Evolutionary conservation across 2,113 vertebrate species (phyloP).

Genomic region (Ia io): DNA sequence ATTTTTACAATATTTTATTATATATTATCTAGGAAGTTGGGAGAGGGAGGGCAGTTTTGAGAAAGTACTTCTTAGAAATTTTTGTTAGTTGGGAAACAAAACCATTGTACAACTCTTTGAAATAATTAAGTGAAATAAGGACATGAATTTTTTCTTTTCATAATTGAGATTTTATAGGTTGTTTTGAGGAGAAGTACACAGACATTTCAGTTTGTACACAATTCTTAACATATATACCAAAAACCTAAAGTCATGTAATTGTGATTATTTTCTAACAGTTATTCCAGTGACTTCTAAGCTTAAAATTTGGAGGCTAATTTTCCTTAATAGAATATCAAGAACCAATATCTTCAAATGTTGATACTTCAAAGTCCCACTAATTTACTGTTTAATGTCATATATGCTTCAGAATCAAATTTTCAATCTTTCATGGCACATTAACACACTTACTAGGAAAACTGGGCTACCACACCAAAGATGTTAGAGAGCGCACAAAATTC

Average conservation of each 20-base stretch:
- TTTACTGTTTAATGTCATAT: background rate
- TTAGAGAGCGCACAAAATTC: background rate
- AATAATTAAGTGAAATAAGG: constrained; percentile 14
- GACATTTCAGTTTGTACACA: background rate
- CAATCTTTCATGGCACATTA: background rate
- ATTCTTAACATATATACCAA: background rate
- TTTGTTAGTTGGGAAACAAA: background rate
- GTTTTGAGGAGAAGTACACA: background rate
- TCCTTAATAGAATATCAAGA: background rate
- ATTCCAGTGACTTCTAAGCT: background rate
- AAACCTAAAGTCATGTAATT: background rate
- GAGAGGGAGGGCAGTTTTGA: background rate
- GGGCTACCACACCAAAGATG: background rate
- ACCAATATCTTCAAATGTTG: background rate
- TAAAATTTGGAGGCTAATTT: background rate
- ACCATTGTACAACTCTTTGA: background rate
- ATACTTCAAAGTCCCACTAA: background rate
- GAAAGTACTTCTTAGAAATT: constrained; percentile 9
- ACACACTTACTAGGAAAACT: background rate
- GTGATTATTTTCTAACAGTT: background rate
- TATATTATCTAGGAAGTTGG: background rate
- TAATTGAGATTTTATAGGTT: background rate
- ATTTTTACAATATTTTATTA: background rate
- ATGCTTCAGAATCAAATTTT: background rate
- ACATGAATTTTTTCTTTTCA: background rate